Base-by-base conservation (phyloP, 2,797 vertebrate genomes). In the Ammospiza maritima region DNA sequence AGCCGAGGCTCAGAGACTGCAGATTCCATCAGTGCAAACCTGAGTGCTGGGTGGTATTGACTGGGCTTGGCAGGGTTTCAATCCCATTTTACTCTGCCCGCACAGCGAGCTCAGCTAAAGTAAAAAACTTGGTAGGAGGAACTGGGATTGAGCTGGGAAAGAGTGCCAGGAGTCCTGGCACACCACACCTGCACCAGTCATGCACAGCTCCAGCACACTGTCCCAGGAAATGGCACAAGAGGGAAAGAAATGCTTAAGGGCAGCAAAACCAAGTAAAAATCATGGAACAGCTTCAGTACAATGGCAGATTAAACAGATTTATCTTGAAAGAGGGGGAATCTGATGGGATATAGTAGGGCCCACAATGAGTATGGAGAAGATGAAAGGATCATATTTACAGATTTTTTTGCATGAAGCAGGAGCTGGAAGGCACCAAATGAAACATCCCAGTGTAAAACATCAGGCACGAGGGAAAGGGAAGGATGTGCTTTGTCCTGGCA, bases 111-210 rank as follows among this genome's bases (percentile, higher is more conserved):
- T 47, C 26, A 62, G 25, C 36, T 84, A 11, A 44, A 48, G 44
- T 10, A 9, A 75, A 64, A 88, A 81, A 30, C 1, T 3, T 3
- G 6, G 27, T 4, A 2, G 51, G 17, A 76, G 17, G 27, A 82
- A 7, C n/a, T 29, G 26, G 44, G 76, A 48, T 1, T 79, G 77
- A 81, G 22, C 22, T 66, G 40, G 70, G 42, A 81, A 58, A 47
- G 2, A 30, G 13, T 20, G 22, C 22, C 50, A 83, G 75, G 5
- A 8, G 20, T 57, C 21, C 53, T 64, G 65, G 21, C 25, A n/a
- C 2, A 3, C 23, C 7, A 3, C 6, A 1, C 44, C 60, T 74
- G 44, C 51, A 2, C 14, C 0, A 6, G 14, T 16, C 15, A 6
- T 4, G 9, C 32, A 13, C 58, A 70, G 30, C 6, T 65, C 53